Base-by-base conservation (phyloP, 2,888 invertebrate species). In the Fabriciana adippe region DNA sequence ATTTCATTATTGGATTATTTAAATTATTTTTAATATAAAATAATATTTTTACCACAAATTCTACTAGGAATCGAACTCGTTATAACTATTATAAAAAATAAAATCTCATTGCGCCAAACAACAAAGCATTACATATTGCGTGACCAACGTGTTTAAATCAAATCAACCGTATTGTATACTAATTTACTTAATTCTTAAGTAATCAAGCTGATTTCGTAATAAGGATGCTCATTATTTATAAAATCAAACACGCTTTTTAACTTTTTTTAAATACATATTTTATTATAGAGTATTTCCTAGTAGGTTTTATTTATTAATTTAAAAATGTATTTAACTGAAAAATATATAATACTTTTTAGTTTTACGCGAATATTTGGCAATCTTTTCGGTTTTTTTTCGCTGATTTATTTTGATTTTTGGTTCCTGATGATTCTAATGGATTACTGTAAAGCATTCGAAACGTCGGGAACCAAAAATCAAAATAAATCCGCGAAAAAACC, bases 161-260 rank as follows among this genome's bases (percentile, higher is more conserved):
- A 26, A 59, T 16, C 4, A 6, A 15, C 47, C 15, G 45, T 21
- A 21, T 48, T 59, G 59, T 59, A 48, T 31, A 31, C 13, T 59
- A 26, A 59, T 59, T 48, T 31, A 48, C 47, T n/a, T 48, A 31
- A 48, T 57, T 45, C 57, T 57, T 57, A n/a, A 26, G 21, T 59
- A 59, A 47, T 48, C 47, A 47, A 21, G n/a, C 8, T 59, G 8
- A 57, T 59, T 59, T 59, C 31, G n/a, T 48, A 59, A 48, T 21
- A 47, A 41, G 21, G 15, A 41, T 41, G 35, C 35, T 41, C 47
- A 15, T 47, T 47, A 26, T 47, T 26, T 6, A 26, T 26, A 15
- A 21, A 26, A 57, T 47, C 6, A 47, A 26, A 11, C 35, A 41
- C 35, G 35, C 35, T 11, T 41, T 41, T 11, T 41, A 41, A 41